Conservation (phyloP, 2,888 invertebrate species). For the Antitype chi region DNA sequence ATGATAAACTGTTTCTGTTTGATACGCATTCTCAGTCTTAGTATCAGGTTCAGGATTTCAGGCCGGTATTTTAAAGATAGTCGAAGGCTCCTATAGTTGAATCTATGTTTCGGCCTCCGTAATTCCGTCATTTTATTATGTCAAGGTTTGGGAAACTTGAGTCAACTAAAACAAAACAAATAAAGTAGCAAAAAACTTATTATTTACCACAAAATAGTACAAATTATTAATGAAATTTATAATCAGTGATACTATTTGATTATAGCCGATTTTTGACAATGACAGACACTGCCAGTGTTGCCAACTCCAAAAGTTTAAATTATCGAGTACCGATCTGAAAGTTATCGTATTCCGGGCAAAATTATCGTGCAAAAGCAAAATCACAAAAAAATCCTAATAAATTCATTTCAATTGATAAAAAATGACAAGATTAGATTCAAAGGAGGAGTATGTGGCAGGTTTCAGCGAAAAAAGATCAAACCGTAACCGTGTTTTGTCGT, state of each 20-base stretch:
- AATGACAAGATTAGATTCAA: no score
- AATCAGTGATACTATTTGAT: not conserved
- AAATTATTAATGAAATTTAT: no score
- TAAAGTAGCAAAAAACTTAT: not conserved
- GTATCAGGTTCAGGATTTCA: constrained; percentile 90
- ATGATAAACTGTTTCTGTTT: constrained; percentile 91
- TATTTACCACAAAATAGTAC: not conserved
- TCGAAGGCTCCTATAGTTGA: constrained; percentile 75
- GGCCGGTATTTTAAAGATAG: constrained; percentile 90
- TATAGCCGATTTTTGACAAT: not conserved
- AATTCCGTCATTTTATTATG: constrained; percentile 60
- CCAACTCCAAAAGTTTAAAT: no score
- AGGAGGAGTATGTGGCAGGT: no score
- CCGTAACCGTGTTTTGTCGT: no score
- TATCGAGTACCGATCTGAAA: no score
- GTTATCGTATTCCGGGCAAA: no score
- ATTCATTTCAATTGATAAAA: no score
- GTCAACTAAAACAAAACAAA: constrained; percentile 9
- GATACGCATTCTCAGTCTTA: constrained; percentile 90
- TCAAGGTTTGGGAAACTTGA: not conserved
- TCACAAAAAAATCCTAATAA: no score
- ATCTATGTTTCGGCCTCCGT: constrained; percentile 62
- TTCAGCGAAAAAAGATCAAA: no score
- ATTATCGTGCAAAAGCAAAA: no score
- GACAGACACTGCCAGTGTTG: not conserved